A percentile compares a stretch with the other conserved stretches of the same genome.
phyloP scores from a whole-genome alignment of 2,888 invertebrate species.

The Latheticus oryzae region DNA sequence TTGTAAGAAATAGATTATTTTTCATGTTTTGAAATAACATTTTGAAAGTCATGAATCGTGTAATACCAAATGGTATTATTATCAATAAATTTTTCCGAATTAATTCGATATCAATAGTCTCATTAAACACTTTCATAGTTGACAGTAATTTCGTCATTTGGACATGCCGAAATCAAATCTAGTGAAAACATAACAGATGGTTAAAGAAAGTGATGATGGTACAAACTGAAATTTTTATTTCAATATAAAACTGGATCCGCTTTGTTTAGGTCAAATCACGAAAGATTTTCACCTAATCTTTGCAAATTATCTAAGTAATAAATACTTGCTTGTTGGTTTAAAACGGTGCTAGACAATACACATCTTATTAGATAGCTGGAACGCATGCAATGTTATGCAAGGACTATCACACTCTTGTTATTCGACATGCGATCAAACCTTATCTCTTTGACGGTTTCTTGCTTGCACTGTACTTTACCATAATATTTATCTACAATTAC shows the following conservation, averaged over 20 bases:
- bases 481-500: no score
- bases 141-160: slow-evolving; percentile 22
- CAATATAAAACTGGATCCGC: slow-evolving; percentile 34
- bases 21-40: slow-evolving; percentile 2
- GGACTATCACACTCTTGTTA: slow-evolving; percentile 24
- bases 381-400: slow-evolving; percentile 27
- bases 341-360: slow-evolving; percentile 17
- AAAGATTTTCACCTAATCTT: slow-evolving; percentile 29
- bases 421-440: slow-evolving; percentile 37
- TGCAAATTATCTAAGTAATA: slow-evolving; percentile 21
- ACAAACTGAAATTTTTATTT: slow-evolving; percentile 40
- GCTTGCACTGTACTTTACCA: slow-evolving; percentile 20
- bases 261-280: slow-evolving; percentile 12
- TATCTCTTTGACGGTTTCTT: slow-evolving; percentile 35
- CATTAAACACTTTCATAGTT: slow-evolving; percentile 10
- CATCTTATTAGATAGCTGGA: slow-evolving; percentile 22
- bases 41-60: slow-evolving; percentile 9
- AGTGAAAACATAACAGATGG: slow-evolving; percentile 54
- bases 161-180: slow-evolving; percentile 42
- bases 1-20: slow-evolving; percentile 11
- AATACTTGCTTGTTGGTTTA: slow-evolving; percentile 13
- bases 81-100: slow-evolving; percentile 5
- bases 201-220: slow-evolving; percentile 49
- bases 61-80: slow-evolving; percentile 10
- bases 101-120: not conserved